Percentiles rank a stretch among this genome's conserved stretches.
Evolutionary conservation across 2,797 vertebrate species (phyloP).

Genomic region (Diglossa cyanea): DNA sequence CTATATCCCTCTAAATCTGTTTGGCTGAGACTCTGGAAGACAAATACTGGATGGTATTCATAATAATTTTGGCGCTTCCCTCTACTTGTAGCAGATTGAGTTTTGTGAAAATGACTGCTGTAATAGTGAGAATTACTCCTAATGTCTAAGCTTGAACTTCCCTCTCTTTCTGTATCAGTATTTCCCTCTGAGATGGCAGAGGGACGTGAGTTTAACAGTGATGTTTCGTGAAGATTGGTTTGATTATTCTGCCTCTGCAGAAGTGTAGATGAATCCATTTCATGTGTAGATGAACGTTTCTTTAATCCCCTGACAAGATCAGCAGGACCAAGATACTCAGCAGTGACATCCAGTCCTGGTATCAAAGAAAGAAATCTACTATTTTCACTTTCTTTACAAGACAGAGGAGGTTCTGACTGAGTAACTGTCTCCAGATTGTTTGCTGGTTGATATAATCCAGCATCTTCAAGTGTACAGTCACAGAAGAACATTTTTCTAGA

Average conservation of each 20-base stretch:
- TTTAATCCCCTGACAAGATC: conserved; percentile 51
- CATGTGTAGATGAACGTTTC: conserved; percentile 23
- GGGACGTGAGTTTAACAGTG: not conserved
- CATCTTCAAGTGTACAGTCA: conserved; percentile 69
- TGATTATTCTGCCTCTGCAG: not conserved
- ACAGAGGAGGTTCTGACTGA: conserved; percentile 32
- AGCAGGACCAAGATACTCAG: conserved; percentile 77
- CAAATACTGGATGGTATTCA: conserved; percentile 58
- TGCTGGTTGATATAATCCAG: not conserved
- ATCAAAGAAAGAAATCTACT: conserved; percentile 77
- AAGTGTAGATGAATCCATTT: not conserved
- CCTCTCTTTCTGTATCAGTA: not conserved
- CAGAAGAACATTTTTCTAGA: conserved; percentile 73
- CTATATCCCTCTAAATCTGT: conserved; percentile 73
- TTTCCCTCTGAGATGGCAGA: not conserved
- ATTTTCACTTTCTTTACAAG: conserved; percentile 74
- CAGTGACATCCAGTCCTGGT: conserved; percentile 83
- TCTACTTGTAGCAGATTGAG: not conserved
- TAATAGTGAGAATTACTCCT: not conserved
- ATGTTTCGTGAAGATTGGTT: not conserved
- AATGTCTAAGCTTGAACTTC: not conserved
- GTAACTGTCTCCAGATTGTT: conserved; percentile 36
- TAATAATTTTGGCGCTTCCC: conserved; percentile 68
- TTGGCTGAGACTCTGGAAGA: conserved; percentile 78
- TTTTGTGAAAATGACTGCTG: not conserved